Evolutionary conservation across 2,113 vertebrate species (phyloP), one percentile per base, ranked within the genome.

Genomic region (Entelurus aequoreus): DNA sequence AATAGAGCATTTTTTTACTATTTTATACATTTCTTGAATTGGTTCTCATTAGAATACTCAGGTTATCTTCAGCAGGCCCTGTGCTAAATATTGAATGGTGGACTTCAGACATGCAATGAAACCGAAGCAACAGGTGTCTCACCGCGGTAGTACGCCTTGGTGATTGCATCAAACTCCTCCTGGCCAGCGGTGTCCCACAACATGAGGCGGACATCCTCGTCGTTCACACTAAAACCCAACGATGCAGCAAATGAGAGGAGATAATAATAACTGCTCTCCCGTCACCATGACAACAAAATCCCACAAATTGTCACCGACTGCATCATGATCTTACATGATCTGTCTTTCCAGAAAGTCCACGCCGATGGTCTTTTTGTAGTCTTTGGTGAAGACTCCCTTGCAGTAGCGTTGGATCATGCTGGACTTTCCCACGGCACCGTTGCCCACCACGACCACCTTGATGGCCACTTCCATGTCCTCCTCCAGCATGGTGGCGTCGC

Each of bases 311-410:
- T 42, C 42, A 28, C 35, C 13, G 19, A 14, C 3, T 36, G 13
- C 19, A 16, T n/a, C n/a, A 21, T 14, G 35, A 85, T 28, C 95
- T 83, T 93, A 99, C 97, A 93, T 85, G 69, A 99, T 95, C 87
- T 98, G 95, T 73, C 95, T 92, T 86, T 99, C 97, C 86, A 99
- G 89, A 84, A 99, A 99, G 86, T 99, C 97, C 68, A 99, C 97
- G 50, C 97, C 97, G 46, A 99, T 99, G 66, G 97, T 99, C 89
- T 99, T 99, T 80, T 99, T 99, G 90, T 99, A 99, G 89, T 99
- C 97, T 86, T 94, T 95, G 8, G 97, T 98, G 85, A 98, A 99
- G 87, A 98, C 91, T 69, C 96, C 96, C 76, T 95, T 98, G 91
- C 95, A 98, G 37, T 96, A 98, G 53, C 94, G 90, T 82, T 98